Base-by-base conservation (phyloP, 1,140 invertebrate species). In the Trachymyrmex septentrionalis region DNA sequence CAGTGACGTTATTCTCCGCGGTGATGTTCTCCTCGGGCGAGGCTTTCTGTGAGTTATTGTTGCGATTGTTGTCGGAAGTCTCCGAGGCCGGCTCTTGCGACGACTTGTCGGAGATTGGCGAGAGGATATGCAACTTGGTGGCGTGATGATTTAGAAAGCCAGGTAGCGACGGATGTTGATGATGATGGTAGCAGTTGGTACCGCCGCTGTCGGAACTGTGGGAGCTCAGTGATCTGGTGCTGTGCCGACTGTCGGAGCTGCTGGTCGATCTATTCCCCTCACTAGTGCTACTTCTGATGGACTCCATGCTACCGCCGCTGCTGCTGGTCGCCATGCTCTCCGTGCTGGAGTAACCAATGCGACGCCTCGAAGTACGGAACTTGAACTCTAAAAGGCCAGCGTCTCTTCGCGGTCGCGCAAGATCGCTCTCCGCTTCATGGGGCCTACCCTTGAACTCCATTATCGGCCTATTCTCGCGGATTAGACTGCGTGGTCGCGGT, bases 21-120 rank as follows among this genome's bases (percentile, higher is more conserved):
- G 96, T 94, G 24, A 89, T 92, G 64, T 95, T 95, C 86, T 97
- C 97, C 88, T 96, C 96, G 0, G 97, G 97, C 3, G 97, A 97
- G 59, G 96, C 96, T 91, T 97, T 97, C 91, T 97, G 97, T 0
- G 97, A 97, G 90, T 97, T 97, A 90, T 97, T 97, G 92, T 97
- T 97, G 85, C 96, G 97, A 90, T 97, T 97, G 92, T 97, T 97
- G 87, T 97, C 97, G 14, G 97, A 97, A 1, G 97, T 97, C 91
- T 98, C 97, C 1, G 97, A 97, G 19, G 96, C 97, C 16, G 97
- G 97, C 92, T 98, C 98, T 92, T 98, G 97, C 2, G 97, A 98
- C n/a, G 98, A 98, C 93, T 98, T 98, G 94, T 98, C 98, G 38
- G 98, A 98, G 91, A 98, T 98, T 7, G 98, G 98, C 78, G 98